Percentiles rank a stretch among this genome's conserved stretches.
Evolutionary conservation across 2,113 vertebrate genomes (phyloP).

Genomic region (Sinosuthora webbiana): DNA sequence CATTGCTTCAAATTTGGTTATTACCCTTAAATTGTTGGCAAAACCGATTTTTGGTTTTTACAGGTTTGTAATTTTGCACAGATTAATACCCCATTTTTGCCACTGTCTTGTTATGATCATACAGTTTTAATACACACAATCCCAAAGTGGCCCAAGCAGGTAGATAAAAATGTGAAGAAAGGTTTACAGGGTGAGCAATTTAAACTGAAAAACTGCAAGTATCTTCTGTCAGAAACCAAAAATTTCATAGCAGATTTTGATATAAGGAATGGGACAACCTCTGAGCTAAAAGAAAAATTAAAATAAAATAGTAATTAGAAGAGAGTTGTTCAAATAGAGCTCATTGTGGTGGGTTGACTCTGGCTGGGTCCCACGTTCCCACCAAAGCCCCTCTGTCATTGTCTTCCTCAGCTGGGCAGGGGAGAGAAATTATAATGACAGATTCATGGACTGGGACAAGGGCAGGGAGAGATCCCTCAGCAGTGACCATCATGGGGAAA

Average conservation of each 20-base stretch:
- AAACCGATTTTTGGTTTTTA: too few relatives aligned
- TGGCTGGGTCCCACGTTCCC: background rate
- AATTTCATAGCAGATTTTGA: background rate
- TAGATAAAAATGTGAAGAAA: background rate
- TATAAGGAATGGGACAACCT: background rate
- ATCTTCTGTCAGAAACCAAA: background rate
- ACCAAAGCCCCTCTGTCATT: background rate
- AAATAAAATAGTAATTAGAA: background rate
- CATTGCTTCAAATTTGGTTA: background rate
- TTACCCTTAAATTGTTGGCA: fast-evolving
- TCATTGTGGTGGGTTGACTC: background rate
- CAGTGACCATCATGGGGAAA: background rate
- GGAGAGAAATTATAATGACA: background rate
- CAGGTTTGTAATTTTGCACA: background rate
- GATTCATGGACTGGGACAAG: background rate
- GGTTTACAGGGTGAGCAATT: background rate
- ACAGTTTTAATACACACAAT: background rate
- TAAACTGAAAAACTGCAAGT: background rate
- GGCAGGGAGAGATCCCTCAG: background rate
- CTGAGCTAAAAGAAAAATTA: background rate
- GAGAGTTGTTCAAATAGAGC: background rate
- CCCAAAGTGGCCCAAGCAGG: background rate
- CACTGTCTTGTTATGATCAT: background rate
- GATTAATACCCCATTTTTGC: background rate
- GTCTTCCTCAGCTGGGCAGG: background rate